Conservation (phyloP, 2,797 vertebrate genomes). For the Pantherophis alleghaniensis region DNA sequence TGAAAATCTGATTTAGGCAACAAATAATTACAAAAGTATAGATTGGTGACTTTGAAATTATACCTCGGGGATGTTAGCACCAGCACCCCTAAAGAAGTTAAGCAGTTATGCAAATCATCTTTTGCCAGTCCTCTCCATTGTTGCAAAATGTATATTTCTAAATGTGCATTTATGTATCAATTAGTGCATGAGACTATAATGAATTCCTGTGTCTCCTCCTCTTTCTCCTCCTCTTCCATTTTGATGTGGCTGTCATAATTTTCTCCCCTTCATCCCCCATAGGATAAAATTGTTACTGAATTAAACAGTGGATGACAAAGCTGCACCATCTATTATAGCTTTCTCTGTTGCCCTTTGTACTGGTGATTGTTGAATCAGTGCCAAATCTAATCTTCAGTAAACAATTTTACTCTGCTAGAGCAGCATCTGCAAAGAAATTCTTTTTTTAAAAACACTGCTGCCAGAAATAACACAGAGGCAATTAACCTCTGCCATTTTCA, state of each 20-base stretch:
- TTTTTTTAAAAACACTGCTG: background rate
- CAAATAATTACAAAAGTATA: background rate
- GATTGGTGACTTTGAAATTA: background rate
- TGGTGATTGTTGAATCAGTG: slow-evolving; percentile 16
- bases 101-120: background rate
- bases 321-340: background rate
- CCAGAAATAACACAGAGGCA: slow-evolving; percentile 9
- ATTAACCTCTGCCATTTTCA: slow-evolving; percentile 35
- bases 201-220: background rate
- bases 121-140: background rate
- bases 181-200: background rate
- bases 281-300: background rate
- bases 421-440: slow-evolving; percentile 26
- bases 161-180: background rate
- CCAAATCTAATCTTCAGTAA: slow-evolving; percentile 35
- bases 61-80: background rate
- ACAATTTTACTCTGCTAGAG: slow-evolving; percentile 35
- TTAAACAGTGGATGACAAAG: slow-evolving; percentile 1
- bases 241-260: background rate
- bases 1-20: background rate
- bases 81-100: background rate
- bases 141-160: background rate
- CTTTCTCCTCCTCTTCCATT: background rate
- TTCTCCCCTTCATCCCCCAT: background rate
- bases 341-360: background rate